Base-by-base conservation (phyloP, 2,888 invertebrate species). In the Folsomia candida region DNA sequence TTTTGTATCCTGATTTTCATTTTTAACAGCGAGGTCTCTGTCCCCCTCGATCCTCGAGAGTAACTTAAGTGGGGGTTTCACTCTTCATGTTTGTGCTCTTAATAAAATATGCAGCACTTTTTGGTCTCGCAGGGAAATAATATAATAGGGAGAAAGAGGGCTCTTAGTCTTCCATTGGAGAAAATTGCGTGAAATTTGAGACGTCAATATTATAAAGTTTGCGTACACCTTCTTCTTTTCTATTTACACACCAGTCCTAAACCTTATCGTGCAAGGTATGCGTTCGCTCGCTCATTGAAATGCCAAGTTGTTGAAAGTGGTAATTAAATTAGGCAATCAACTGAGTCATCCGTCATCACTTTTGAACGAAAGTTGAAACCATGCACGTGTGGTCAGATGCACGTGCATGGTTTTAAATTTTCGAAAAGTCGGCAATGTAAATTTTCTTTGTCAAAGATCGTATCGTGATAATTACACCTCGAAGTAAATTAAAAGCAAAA, bases 1-100 rank as follows among this genome's bases (percentile, higher is more conserved):
- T 65, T 65, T 65, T 65, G 51, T 3, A 65, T 3, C 2, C 54
- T n/a, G 65, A 65, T 65, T 65, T 65, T 65, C 20, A 65, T 28
- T 65, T 51, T 37, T 57, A 6, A 54, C 54, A 6, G n/a, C 54
- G 11, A 4, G 54, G n/a, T n/a, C n/a, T 18, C n/a, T 54, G 6
- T 37, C 37, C 37, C 37, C 37, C n/a, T n/a, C n/a, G n/a, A n/a
- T n/a, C n/a, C n/a, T n/a, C n/a, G n/a, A n/a, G n/a, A 47, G 26
- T 64, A 29, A 25, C 51, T 51, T 25, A 51, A 64, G 51, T 22
- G 64, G 51, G 37, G 51, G 24, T 37, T 64, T 28, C 59, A 37
- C 37, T 37, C 37, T 9, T 4, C 20, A 2, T 65, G 65, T 65
- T 51, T 57, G 65, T 54, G 14, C 59, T 59, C 27, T 59, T 24